Base-by-base conservation (phyloP, 2,888 invertebrate genomes). In the Galerucella pusilla region DNA sequence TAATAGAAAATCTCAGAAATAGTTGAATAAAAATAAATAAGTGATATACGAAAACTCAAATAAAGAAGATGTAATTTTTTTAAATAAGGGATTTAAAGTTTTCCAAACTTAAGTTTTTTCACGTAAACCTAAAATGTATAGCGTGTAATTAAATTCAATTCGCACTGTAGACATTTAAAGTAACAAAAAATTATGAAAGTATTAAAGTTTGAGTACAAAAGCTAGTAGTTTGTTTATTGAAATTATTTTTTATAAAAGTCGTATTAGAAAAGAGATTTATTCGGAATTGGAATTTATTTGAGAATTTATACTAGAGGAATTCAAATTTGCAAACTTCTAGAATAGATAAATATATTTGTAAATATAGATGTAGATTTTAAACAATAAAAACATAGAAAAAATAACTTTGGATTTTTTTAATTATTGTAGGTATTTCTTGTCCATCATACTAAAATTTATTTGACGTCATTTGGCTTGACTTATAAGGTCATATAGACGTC, bases 1-100 rank as follows among this genome's bases (percentile, higher is more conserved):
- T 25, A 60, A 52, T 46, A 74, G 65, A 45, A 76, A 73, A 66
- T 49, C 64, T 52, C 77, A 72, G 63, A 60, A 68, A 12, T 63
- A 68, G 45, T 60, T 7, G 35, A 42, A 35, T 5, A 35, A 35
- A 42, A 42, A 42, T 42, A 9, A 42, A 42, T 42, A 42, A 42
- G 7, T 35, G 35, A 35, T 35, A 0, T 7, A 42, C 16, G 11
- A 20, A 16, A 11, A 6, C 25, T 11, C 12, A 4, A 20, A 59
- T 59, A 10, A 12, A n/a, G 7, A 4, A 2, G 25, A 35, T 61
- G 61, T 6, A n/a, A n/a, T 35, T 63, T 28, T 61, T 20, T 20
- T 61, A 57, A 16, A 10, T 14, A 16, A 2, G 7, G 4, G 16
- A 14, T 20, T 57, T 57, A 10, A 49, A 49, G 2, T 12, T 12